Evolutionary conservation across 2,797 vertebrate species (phyloP).

Genomic region (Spinus pinus): DNA sequence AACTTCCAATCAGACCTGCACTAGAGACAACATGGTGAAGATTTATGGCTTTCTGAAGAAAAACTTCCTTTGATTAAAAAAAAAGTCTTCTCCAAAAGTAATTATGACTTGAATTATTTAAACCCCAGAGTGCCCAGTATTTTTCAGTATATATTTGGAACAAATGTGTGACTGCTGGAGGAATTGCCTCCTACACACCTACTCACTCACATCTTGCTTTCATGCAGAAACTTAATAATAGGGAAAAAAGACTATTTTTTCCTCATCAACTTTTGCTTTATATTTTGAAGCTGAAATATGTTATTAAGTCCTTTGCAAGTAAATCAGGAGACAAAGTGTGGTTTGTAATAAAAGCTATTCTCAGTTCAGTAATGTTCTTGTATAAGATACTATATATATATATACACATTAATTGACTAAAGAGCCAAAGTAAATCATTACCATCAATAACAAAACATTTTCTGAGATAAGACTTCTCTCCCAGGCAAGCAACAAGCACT

Average conservation of each 20-base stretch:
- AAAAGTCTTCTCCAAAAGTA: neutral
- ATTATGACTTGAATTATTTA: neutral
- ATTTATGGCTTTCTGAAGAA: neutral
- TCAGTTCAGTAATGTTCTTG: neutral
- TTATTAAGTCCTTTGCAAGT: neutral
- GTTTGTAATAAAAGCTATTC: neutral
- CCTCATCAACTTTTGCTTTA: neutral
- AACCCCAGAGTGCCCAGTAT: neutral
- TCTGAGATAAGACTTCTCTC: neutral
- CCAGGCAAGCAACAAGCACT: neutral
- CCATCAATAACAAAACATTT: neutral
- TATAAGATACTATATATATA: neutral
- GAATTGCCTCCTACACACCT: constrained; percentile 29
- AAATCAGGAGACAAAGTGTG: neutral
- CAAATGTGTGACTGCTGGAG: neutral
- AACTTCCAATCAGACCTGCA: neutral
- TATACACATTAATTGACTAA: neutral
- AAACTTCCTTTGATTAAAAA: neutral
- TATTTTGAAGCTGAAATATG: neutral
- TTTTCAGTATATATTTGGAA: constrained; percentile 31
- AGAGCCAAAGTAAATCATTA: neutral
- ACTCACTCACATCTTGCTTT: neutral
- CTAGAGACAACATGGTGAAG: neutral
- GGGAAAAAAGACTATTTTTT: neutral
- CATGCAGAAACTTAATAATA: neutral